phyloP scores from a whole-genome alignment of 2,113 vertebrate species.

The Tetrax tetrax region DNA sequence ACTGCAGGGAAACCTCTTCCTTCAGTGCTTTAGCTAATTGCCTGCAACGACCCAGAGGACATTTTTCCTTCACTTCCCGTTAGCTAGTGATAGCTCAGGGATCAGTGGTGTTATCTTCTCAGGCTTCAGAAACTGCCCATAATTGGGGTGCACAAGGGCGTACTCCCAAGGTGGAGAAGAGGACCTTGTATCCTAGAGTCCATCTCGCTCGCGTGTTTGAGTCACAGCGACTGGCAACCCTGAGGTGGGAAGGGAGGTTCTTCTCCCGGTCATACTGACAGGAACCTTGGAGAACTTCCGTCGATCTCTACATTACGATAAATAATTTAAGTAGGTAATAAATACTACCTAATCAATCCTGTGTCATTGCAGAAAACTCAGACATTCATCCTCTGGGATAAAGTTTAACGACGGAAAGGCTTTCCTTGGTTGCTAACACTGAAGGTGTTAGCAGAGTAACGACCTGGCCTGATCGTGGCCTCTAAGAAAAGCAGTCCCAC shows the following conservation, averaged over 20 bases:
- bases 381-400: neutral
- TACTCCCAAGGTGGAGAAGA: neutral
- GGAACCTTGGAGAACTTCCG: neutral
- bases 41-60: neutral
- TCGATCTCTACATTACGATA: neutral
- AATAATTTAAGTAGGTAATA: neutral
- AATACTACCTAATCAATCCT: neutral
- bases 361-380: neutral
- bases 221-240: neutral
- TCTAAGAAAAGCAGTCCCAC: neutral
- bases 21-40: neutral
- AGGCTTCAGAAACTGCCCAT: neutral
- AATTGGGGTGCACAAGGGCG: neutral
- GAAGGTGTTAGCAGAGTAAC: neutral
- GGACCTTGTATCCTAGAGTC: neutral
- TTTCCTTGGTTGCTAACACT: neutral
- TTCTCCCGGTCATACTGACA: neutral
- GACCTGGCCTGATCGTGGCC: neutral
- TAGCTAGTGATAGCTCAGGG: neutral
- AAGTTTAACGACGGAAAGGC: neutral
- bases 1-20: neutral
- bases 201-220: accelerated
- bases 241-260: neutral
- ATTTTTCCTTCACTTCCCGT: neutral
- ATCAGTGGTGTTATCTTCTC: neutral